Evolutionary conservation across 2,888 invertebrate genomes (phyloP), one percentile per base, ranked within the genome.

Genomic region (Lobophora halterata): DNA sequence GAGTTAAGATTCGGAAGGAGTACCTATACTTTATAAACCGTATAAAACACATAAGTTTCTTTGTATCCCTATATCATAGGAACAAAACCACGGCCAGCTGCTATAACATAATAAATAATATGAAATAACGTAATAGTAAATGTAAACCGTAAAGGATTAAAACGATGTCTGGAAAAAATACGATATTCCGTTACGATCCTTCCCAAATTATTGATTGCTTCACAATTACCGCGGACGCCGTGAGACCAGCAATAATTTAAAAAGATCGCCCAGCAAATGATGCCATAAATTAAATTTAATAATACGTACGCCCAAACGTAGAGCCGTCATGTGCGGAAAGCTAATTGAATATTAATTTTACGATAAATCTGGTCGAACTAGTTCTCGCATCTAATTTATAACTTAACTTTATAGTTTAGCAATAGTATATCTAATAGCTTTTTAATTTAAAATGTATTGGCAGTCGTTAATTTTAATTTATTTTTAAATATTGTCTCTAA

Each of bases 341-440:
- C 83, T 86, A 86, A 87, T 86, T 86, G 87, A 86, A 85, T 86
- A 83, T 87, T 87, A 86, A 87, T 83, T 83, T 85, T 68, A 78
- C 72, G 75, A 80, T 79, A 83, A 86, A 86, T 86, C 86, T 80
- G 75, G 79, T 72, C 55, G 55, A 69, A 76, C 83, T 58, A 79
- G 74, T 81, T 69, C 73, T 58, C 33, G 51, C 46, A 65, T 61
- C 61, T 76, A 76, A 79, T 79, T 79, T 81, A 77, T 82, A 78
- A 75, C 75, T 77, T 77, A 71, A 75, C 73, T 74, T 56, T 51
- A 53, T 48, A 55, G 60, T 64, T 60, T 65, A 57, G 60, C 58
- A 61, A 66, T 61, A 62, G 56, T 42, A 45, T 42, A 57, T 51
- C 49, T 65, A 60, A 62, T 45, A 36, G 48, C 62, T 65, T 65